Evolutionary conservation across 2,888 invertebrate genomes (phyloP), one percentile per base, ranked within the genome.

Genomic region (Timema podura): DNA sequence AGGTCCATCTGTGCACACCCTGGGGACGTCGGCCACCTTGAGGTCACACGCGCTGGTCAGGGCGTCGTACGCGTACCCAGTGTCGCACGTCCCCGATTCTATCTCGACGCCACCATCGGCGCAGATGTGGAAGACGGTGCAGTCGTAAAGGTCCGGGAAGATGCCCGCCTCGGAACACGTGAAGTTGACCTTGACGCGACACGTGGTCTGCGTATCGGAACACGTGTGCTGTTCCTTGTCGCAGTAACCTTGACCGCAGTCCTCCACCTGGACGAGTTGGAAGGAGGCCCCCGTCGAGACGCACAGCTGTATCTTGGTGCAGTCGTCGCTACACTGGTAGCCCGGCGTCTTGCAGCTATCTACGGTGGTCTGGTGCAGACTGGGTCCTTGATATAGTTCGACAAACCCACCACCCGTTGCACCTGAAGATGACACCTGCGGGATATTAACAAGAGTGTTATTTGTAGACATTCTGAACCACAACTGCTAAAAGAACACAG

Each of bases 131-230:
- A 61, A 61, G 44, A 6, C 6, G 61, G 61, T 13, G 30, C 61
- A 61, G 30, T 61, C 61, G 5, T 44, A 8, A 11, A 61, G 15
- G 61, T 61, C 61, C 10, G 61, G 61, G 30, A 61, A 61, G 44
- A 61, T 13, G 10, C 61, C 61, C 13, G 6, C 7, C 13, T 45
- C 61, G 10, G 44, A 30, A 13, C 61, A 61, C 30, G 30, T 6
- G 13, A 61, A 61, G 10, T 13, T 15, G 30, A 3, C 3, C 30
- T 30, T 30, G 30, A 30, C 30, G 6, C 44, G 61, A 13, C 61
- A 61, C 10, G 15, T 8, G 6, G 5, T 15, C 16, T 9, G 6
- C 15, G 16, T 11, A 5, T 8, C 9, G 30, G 61, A 61, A 45
- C 61, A 61, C 61, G 10, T 11, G 6, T 61, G 30, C 44, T 30